These are phyloP conservation scores for Crossocerus cetratus DNA, from an alignment of 2,888 invertebrate species.

Conservation along the genomic window DNA sequence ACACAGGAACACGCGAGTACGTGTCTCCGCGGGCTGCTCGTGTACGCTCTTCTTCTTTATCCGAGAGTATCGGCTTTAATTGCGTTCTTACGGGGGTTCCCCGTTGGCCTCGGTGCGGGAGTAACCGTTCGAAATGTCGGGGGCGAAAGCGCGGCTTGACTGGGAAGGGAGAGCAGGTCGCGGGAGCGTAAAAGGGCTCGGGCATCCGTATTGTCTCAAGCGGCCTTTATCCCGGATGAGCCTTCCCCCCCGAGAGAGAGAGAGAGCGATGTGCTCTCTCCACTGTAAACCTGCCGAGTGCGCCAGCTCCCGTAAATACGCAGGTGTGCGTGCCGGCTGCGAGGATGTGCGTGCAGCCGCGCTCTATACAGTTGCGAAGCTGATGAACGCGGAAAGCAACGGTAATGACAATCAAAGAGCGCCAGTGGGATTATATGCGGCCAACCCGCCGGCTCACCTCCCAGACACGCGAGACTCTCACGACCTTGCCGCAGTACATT, in stretches of 20 bases:
- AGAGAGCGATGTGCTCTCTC: slow-evolving; percentile 21
- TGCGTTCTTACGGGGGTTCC: slow-evolving; percentile 32
- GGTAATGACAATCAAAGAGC: slow-evolving; percentile 70
- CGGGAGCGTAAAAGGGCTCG: slow-evolving; percentile 38
- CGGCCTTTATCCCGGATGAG: slow-evolving; percentile 48
- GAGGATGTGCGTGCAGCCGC: background rate
- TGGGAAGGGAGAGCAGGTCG: slow-evolving; percentile 33
- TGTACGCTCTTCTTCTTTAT: slow-evolving; percentile 16
- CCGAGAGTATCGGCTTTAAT: slow-evolving; percentile 45
- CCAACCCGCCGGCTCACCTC: slow-evolving; percentile 52
- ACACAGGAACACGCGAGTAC: too few relatives aligned
- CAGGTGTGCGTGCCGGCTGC: too few relatives aligned
- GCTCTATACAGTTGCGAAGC: slow-evolving; percentile 37
- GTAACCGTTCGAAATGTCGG: slow-evolving; percentile 34
- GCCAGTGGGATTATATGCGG: slow-evolving; percentile 63
- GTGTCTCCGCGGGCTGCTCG: background rate
- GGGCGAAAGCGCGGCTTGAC: slow-evolving; percentile 23
- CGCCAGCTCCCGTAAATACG: background rate
- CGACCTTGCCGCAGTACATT: slow-evolving; percentile 64
- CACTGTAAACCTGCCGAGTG: slow-evolving; percentile 34
- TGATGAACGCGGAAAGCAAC: slow-evolving; percentile 65
- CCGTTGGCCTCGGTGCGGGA: slow-evolving; percentile 31
- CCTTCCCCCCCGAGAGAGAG: slow-evolving; percentile 37
- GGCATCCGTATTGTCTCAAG: slow-evolving; percentile 37
- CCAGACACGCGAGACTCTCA: slow-evolving; percentile 61